Evolutionary conservation across 2,113 vertebrate genomes (phyloP), one percentile per base, ranked within the genome.

Genomic region (Alouatta palliata): DNA sequence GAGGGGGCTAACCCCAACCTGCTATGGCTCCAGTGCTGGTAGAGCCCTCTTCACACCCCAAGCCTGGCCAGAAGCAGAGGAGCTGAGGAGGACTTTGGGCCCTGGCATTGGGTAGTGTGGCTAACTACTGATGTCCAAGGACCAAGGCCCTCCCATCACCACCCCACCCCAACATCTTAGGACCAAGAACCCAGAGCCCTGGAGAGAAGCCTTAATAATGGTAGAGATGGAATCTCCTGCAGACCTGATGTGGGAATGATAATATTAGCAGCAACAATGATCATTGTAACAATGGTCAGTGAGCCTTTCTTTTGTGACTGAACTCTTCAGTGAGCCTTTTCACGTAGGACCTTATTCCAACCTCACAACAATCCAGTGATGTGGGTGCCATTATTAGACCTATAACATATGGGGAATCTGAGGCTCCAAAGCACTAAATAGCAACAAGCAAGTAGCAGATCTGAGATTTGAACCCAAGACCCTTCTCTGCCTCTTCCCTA

Each of bases 151-250:
- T 61, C 37, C 12, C 37, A 75, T 12, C 11, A 25, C 40, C 43
- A 32, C 8, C n/a, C 1, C 11, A 30, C 7, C 7, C 25, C 32
- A 3, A 0, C 8, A 40, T 1, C 32, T 25, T 5, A 43, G 14
- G 9, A 14, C 43, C 12, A 9, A 19, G 56, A 52, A 9, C 47
- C 58, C 79, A 7, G 2, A 35, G 45, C 20, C 27, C 19, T 32
- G 23, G 37, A 40, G 32, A 56, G 32, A 27, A 68, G 37, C 68
- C 54, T 61, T 40, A 19, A 12, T 25, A 25, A 43, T 2, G 2
- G 21, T 6, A 21, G 43, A 8, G 61, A 25, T 2, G 2, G 80
- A 17, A 43, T 52, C 19, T 52, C 23, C 73, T 5, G n/a, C 30
- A 32, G 1, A 9, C 27, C 23, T 13, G 43, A 86, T 3, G 5